phyloP scores from a whole-genome alignment of 2,113 vertebrate genomes.

The Heteronetta atricapilla region DNA sequence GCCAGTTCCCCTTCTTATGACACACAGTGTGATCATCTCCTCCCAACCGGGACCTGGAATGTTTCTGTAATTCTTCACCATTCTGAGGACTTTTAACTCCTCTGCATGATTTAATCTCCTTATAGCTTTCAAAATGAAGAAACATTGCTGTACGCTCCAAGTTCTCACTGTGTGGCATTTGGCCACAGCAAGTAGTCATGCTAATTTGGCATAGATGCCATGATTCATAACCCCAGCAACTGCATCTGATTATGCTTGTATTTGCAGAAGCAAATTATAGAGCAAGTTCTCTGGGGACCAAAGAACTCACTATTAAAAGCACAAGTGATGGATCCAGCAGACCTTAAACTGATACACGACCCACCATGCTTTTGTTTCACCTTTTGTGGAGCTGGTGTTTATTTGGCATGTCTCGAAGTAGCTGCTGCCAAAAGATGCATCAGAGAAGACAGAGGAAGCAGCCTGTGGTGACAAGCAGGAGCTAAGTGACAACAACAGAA shows the following conservation, averaged over 20 bases:
- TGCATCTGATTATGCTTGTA: neutral
- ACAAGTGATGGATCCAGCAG: neutral
- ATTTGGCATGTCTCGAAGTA: neutral
- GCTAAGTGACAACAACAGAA: conserved; percentile 3
- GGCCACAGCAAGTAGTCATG: conserved; percentile 2
- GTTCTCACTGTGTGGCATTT: neutral
- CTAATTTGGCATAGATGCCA: conserved; percentile 26
- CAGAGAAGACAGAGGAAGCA: neutral
- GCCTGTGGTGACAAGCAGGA: neutral
- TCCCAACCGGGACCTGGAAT: neutral
- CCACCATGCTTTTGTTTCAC: neutral
- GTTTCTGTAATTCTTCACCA: conserved; percentile 10
- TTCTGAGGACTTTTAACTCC: conserved; percentile 48
- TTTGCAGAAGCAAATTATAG: neutral
- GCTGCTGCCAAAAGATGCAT: conserved; percentile 36
- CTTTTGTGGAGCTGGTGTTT: neutral
- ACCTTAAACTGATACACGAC: neutral
- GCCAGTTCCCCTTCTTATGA: neutral
- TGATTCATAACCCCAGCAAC: conserved; percentile 54
- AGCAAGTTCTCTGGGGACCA: neutral
- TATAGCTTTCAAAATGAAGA: conserved; percentile 18
- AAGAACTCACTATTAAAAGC: neutral
- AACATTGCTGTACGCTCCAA: neutral
- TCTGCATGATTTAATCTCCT: conserved; percentile 35
- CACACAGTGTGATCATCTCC: neutral